phyloP scores from a whole-genome alignment of 2,888 invertebrate genomes.

The Perizoma affinitatum region DNA sequence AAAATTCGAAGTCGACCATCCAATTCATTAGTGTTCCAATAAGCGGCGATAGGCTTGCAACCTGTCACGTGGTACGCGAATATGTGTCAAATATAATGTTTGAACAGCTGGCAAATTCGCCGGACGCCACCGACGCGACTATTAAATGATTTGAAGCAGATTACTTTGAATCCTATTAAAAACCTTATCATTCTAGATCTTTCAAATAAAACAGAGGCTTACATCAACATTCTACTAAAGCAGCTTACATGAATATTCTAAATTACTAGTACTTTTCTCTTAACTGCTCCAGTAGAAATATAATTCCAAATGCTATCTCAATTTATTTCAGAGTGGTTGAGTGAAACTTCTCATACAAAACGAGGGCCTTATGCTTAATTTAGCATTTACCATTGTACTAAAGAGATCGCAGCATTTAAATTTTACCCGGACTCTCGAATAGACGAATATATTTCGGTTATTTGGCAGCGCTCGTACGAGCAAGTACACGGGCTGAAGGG shows the following conservation, averaged over 20 bases:
- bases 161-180: slow-evolving; percentile 5
- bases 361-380: slow-evolving; percentile 25
- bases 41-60: too few relatives aligned
- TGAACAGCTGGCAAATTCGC: too few relatives aligned
- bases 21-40: too few relatives aligned
- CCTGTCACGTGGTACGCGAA: too few relatives aligned
- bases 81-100: too few relatives aligned
- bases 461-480: slow-evolving; percentile 51
- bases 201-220: not conserved
- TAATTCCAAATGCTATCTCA: slow-evolving; percentile 17
- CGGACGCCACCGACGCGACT: not conserved
- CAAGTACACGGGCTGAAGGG: slow-evolving; percentile 22
- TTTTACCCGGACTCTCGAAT: slow-evolving; percentile 22
- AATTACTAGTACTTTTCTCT: slow-evolving; percentile 4
- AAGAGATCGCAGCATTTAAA: slow-evolving; percentile 28
- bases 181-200: slow-evolving; percentile 4
- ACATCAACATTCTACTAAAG: slow-evolving; percentile 7
- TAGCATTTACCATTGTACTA: slow-evolving; percentile 18
- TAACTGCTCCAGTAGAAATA: slow-evolving; percentile 8
- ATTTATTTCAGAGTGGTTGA: slow-evolving; percentile 15
- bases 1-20: too few relatives aligned
- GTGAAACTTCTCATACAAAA: slow-evolving; percentile 5
- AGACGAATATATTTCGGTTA: slow-evolving; percentile 50
- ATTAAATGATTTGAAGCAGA: not conserved
- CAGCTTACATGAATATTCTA: slow-evolving; percentile 13